Percentiles rank a stretch among this genome's conserved stretches.
phyloP scores from a whole-genome alignment of 1,140 invertebrate genomes.

The Galleria mellonella region DNA sequence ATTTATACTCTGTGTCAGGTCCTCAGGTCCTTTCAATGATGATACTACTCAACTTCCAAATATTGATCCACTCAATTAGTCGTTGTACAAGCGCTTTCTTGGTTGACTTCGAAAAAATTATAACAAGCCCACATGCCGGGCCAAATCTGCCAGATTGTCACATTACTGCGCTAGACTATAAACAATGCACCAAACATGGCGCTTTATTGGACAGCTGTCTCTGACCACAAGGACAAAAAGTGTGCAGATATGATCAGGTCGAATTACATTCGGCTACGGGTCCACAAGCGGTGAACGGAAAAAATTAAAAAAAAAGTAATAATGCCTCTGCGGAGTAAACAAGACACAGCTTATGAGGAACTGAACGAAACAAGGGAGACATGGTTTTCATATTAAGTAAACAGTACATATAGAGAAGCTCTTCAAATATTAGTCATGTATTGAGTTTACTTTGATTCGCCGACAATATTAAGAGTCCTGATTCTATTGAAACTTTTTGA shows the following conservation, averaged over 20 bases:
- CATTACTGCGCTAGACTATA: constrained; percentile 30
- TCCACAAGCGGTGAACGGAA: constrained; percentile 34
- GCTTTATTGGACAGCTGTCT: constrained; percentile 58
- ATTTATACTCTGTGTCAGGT: too few relatives aligned
- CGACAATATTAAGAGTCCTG: constrained; percentile 3
- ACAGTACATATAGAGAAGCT: not conserved
- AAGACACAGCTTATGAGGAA: constrained; percentile 33
- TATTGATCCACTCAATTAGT: too few relatives aligned
- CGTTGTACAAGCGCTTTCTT: too few relatives aligned
- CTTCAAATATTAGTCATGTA: constrained; percentile 5
- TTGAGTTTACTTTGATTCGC: constrained; percentile 17
- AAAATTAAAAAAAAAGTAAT: constrained; percentile 43
- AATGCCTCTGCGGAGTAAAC: constrained; percentile 43
- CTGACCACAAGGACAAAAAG: constrained; percentile 67
- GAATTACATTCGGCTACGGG: constrained; percentile 59
- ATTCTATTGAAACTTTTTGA: too few relatives aligned
- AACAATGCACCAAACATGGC: constrained; percentile 45
- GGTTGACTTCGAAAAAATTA: not conserved
- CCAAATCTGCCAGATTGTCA: constrained; percentile 12
- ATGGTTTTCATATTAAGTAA: constrained; percentile 17
- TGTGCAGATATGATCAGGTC: constrained; percentile 66
- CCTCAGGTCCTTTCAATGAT: too few relatives aligned
- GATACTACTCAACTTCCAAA: too few relatives aligned
- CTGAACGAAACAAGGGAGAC: constrained; percentile 4
- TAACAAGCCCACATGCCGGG: constrained; percentile 3